Percentiles rank a stretch among this genome's conserved stretches.
Evolutionary conservation across 2,888 invertebrate species (phyloP).

Genomic region (Pteria penguin): DNA sequence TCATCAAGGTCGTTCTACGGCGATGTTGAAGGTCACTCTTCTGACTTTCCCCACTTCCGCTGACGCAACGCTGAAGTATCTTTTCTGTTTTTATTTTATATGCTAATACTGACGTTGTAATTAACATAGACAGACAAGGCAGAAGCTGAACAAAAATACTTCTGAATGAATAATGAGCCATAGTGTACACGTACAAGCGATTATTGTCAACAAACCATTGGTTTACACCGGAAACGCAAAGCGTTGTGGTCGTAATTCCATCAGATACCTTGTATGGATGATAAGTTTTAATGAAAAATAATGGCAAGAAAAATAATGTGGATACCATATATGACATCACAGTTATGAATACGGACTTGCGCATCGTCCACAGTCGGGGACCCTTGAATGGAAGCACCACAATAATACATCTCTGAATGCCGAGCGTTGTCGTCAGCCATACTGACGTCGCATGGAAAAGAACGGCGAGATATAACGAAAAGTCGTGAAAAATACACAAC

Average conservation of each 20-base stretch:
- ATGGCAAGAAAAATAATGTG: constrained; percentile 29
- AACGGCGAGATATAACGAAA: constrained; percentile 38
- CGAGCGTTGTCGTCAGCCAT: constrained; percentile 44
- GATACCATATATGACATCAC: constrained; percentile 35
- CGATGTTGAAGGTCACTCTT: constrained; percentile 42
- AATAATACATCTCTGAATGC: constrained; percentile 40
- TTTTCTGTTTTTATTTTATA: constrained; percentile 40
- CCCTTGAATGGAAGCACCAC: constrained; percentile 42
- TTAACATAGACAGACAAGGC: constrained; percentile 37
- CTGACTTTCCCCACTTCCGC: constrained; percentile 28
- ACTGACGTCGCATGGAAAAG: constrained; percentile 40
- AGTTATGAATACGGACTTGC: constrained; percentile 38
- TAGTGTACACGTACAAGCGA: constrained; percentile 21
- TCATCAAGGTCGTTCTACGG: constrained; percentile 43
- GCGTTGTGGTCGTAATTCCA: constrained; percentile 6
- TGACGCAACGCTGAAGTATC: constrained; percentile 39
- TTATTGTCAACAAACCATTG: constrained; percentile 19
- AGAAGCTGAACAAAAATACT: constrained; percentile 39
- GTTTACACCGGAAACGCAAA: constrained; percentile 19
- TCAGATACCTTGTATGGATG: constrained; percentile 13
- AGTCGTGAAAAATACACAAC: constrained; percentile 40
- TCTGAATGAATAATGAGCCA: constrained; percentile 30
- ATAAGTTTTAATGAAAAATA: constrained; percentile 42
- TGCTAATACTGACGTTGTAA: constrained; percentile 38
- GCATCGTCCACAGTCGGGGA: constrained; percentile 43